phyloP scores from a whole-genome alignment of 2,113 vertebrate species.

The Phylloscopus trochilus region DNA sequence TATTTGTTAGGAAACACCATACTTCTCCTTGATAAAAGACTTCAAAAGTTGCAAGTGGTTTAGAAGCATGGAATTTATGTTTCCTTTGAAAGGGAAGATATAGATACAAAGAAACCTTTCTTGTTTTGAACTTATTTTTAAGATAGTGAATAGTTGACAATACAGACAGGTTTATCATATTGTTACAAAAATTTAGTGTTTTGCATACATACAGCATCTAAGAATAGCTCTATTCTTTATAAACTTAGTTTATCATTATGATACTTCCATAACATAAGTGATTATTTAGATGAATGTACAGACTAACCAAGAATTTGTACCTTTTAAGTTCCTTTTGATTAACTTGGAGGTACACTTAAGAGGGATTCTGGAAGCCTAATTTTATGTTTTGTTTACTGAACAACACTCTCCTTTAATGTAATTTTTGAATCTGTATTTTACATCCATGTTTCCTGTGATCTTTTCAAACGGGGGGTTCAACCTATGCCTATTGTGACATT shows the following conservation, averaged over 20 bases:
- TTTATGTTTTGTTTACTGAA: neutral
- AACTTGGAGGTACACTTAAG: neutral
- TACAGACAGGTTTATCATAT: neutral
- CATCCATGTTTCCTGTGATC: neutral
- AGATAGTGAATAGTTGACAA: neutral
- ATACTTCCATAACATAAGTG: neutral
- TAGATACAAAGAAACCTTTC: neutral
- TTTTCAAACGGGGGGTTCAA: neutral
- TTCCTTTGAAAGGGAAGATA: neutral
- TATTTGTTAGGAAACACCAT: constrained; percentile 43
- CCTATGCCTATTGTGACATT: neutral
- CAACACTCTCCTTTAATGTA: neutral
- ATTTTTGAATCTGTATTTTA: neutral
- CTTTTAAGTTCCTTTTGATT: neutral
- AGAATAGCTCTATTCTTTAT: neutral
- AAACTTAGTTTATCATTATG: neutral
- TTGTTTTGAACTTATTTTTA: neutral
- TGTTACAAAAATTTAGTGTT: neutral
- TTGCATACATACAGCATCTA: neutral
- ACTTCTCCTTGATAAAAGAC: constrained; percentile 42
- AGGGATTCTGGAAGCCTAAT: neutral
- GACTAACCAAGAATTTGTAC: neutral
- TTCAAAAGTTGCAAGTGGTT: constrained; percentile 29
- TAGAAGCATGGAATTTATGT: constrained; percentile 27
- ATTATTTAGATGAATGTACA: neutral